These are phyloP conservation scores for Amphipyra tragopoginis DNA, from an alignment of 2,888 invertebrate species.

Conservation along the genomic window DNA sequence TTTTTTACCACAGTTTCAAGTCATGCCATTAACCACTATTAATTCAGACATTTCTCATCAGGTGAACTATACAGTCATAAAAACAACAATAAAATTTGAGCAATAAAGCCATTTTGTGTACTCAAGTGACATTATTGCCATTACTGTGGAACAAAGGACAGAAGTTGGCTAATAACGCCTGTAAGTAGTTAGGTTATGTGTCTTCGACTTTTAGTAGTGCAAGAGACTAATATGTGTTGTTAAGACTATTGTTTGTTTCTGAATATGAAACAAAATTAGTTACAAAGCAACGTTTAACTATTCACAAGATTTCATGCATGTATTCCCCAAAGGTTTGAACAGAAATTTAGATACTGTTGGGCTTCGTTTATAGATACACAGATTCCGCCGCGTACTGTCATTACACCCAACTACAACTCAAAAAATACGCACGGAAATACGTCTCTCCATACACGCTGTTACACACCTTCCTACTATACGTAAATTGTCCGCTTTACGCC, in stretches of 20 bases:
- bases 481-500: too few relatives aligned
- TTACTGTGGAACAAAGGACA: constrained; percentile 42
- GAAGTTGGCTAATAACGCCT: constrained; percentile 49
- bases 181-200: constrained; percentile 20
- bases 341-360: too few relatives aligned
- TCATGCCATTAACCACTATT: constrained; percentile 3
- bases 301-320: too few relatives aligned
- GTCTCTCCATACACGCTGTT: too few relatives aligned
- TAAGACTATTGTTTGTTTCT: constrained; percentile 10
- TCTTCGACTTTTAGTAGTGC: constrained; percentile 22
- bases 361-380: too few relatives aligned
- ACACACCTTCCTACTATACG: too few relatives aligned
- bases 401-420: too few relatives aligned
- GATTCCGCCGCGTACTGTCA: too few relatives aligned
- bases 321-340: too few relatives aligned
- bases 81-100: constrained; percentile 48
- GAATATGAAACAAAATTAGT: not conserved
- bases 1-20: too few relatives aligned
- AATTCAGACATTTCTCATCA: constrained; percentile 16
- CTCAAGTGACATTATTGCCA: constrained; percentile 33
- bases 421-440: too few relatives aligned
- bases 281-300: too few relatives aligned
- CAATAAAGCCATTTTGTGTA: constrained; percentile 47
- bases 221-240: constrained; percentile 16
- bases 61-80: constrained; percentile 42